A percentile compares a stretch with the other conserved stretches of the same genome.
These are phyloP conservation scores for Microchirus variegatus DNA, from an alignment of 2,797 vertebrate genomes.

Conservation along the genomic window DNA sequence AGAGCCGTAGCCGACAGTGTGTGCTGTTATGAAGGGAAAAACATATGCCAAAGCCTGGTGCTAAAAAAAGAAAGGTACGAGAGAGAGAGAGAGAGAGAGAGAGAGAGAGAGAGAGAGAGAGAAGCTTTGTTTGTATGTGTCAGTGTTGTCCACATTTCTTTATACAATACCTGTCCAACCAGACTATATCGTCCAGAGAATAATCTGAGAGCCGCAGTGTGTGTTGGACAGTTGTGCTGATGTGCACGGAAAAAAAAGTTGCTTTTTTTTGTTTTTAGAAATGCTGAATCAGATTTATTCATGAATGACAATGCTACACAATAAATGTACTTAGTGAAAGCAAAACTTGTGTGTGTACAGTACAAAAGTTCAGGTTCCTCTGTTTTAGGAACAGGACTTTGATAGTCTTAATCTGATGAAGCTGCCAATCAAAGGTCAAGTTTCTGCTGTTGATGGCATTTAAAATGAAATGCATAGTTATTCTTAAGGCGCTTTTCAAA, in stretches of 20 bases:
- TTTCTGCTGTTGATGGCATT: too few species aligned
- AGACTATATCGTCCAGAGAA: neutral
- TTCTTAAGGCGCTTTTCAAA: too few species aligned
- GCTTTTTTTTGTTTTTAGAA: constrained; percentile 22
- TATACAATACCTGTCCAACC: constrained; percentile 21
- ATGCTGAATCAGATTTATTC: constrained; percentile 25
- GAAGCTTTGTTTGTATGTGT: constrained; percentile 31
- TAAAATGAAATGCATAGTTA: too few species aligned
- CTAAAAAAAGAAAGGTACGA: too few species aligned
- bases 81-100: neutral
- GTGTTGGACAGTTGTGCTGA: constrained; percentile 37
- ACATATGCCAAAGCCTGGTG: constrained; percentile 1
- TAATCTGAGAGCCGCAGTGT: neutral
- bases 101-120: constrained; percentile 1
- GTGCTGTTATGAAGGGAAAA: neutral
- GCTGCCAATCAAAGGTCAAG: too few species aligned
- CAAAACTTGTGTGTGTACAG: neutral
- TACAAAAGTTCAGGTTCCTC: neutral
- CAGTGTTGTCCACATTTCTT: constrained; percentile 23
- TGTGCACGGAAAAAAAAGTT: constrained; percentile 19
- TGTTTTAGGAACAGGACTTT: neutral
- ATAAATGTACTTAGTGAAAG: constrained; percentile 11
- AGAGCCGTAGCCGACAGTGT: constrained; percentile 12
- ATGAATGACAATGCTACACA: constrained; percentile 6
- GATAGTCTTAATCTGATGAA: too few species aligned